Base-by-base conservation (phyloP, 2,113 vertebrate species). In the Passerina amoena region DNA sequence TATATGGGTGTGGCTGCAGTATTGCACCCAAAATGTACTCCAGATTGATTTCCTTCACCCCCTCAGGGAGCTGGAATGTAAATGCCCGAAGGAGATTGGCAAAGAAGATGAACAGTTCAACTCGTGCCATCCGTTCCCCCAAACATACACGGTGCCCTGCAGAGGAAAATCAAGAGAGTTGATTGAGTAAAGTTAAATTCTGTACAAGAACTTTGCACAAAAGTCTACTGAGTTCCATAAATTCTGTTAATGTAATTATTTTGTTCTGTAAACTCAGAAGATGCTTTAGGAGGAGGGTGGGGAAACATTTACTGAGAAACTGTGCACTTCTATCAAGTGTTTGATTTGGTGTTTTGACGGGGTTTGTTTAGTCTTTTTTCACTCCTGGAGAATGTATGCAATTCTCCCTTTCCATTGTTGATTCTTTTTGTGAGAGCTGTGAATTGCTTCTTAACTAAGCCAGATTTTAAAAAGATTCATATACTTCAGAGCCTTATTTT, bases 41-140 rank as follows among this genome's bases (percentile, higher is more conserved):
- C 20, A 83, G 4, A 14, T 71, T 84, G 54, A 97, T 88, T 45
- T 84, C 94, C 3, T 72, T 93, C 33, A 82, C 93, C 48, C 85
- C 94, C 7, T 96, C 69, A 0, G 96, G 96, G 23, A 97, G 81
- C 59, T 87, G 96, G 92, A 97, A 97, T 4, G 9, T 75, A 70
- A 98, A 98, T 10, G 93, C 89, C 38, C 86, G 72, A 14, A 98
- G 94, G 10, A 97, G 95, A 38, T 28, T 97, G 33, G 95, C 80
- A 33, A 98, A 97, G 80, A 97, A 76, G 82, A 98, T 87, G 54
- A 98, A 98, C 53, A 97, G 77, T 82, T 98, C 97, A 11, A n/a
- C 83, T 50, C 27, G 68, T 82, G 97, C 98, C 96, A 98, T 81
- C 45, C 95, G 93, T 51, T 97, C 95, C 25, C 97, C 97, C 48